A percentile compares a stretch with the other conserved stretches of the same genome.
Evolutionary conservation across 2,113 vertebrate genomes (phyloP).

Genomic region (Cyprinodon brontotheroides): DNA sequence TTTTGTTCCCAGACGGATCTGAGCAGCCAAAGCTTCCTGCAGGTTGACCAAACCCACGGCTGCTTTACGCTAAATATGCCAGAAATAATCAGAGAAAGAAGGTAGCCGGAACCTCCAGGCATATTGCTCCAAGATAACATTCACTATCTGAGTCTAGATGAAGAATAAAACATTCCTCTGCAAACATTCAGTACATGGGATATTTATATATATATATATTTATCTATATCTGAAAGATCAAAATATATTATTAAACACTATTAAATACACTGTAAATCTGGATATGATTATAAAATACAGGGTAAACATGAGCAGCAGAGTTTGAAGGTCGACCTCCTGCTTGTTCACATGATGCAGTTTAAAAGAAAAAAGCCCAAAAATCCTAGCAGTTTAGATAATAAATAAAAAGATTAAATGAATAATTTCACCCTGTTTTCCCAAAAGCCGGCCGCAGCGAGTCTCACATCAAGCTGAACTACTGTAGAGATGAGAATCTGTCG

Average conservation of each 20-base stretch:
- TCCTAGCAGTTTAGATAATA: constrained; percentile 27
- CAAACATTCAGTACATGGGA: constrained; percentile 45
- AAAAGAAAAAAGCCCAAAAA: constrained; percentile 28
- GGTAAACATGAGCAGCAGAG: constrained; percentile 15
- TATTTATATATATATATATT: constrained; percentile 39
- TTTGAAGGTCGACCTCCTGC: constrained; percentile 8
- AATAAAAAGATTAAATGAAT: constrained; percentile 5
- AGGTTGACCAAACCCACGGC: neutral
- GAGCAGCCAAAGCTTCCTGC: neutral
- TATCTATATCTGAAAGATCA: constrained; percentile 43
- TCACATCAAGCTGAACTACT: constrained; percentile 23
- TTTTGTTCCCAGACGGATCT: neutral
- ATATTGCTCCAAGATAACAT: constrained; percentile 71
- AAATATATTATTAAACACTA: constrained; percentile 60
- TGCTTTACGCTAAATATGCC: constrained; percentile 36
- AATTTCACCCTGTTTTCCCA: constrained; percentile 17
- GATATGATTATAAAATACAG: constrained; percentile 64
- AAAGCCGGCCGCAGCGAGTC: constrained; percentile 13
- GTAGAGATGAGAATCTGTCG: constrained; percentile 7
- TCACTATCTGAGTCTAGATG: constrained; percentile 61
- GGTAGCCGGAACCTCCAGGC: constrained; percentile 58
- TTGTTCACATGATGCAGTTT: constrained; percentile 34
- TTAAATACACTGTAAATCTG: constrained; percentile 51
- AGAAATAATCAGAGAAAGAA: constrained; percentile 53
- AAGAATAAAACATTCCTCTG: constrained; percentile 60